Conservation (phyloP, 2,113 vertebrate species). For the Chroicocephalus ridibundus region DNA sequence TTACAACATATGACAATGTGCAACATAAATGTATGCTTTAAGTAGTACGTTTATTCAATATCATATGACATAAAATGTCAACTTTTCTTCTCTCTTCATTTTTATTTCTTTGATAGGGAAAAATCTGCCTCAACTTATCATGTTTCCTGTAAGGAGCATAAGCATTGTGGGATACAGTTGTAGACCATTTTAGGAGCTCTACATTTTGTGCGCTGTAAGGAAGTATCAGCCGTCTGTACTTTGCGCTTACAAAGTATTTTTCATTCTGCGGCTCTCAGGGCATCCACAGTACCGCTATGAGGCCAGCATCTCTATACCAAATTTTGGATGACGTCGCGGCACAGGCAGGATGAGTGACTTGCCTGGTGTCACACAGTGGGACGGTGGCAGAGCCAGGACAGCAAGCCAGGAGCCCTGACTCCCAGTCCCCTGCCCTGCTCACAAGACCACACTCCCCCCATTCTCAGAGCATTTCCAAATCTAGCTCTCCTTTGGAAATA, state of each 20-base stretch:
- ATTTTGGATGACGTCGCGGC: not conserved
- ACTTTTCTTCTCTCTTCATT: not conserved
- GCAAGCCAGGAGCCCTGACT: not conserved
- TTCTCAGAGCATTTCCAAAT: not conserved
- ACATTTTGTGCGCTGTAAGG: not conserved
- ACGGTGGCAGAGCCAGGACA: not conserved
- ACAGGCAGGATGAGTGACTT: not conserved
- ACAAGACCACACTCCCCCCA: not conserved
- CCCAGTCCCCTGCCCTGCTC: not conserved
- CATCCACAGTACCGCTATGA: not conserved
- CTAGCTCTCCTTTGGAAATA: not conserved
- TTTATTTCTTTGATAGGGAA: not conserved
- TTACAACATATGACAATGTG: conserved; percentile 67
- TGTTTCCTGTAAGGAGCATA: not conserved
- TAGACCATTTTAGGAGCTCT: not conserved
- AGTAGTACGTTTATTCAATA: conserved; percentile 1
- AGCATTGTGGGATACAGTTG: not conserved
- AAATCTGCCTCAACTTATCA: not conserved
- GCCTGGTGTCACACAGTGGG: fast-evolving
- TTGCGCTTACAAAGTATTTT: not conserved
- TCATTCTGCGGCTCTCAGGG: not conserved
- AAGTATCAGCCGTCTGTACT: not conserved
- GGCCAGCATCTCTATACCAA: not conserved
- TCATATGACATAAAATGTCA: conserved; percentile 69
- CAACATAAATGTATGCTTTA: conserved; percentile 48